Percentiles rank a stretch among this genome's conserved stretches.
phyloP scores from a whole-genome alignment of 2,797 vertebrate genomes.

The Aplochiton taeniatus region DNA sequence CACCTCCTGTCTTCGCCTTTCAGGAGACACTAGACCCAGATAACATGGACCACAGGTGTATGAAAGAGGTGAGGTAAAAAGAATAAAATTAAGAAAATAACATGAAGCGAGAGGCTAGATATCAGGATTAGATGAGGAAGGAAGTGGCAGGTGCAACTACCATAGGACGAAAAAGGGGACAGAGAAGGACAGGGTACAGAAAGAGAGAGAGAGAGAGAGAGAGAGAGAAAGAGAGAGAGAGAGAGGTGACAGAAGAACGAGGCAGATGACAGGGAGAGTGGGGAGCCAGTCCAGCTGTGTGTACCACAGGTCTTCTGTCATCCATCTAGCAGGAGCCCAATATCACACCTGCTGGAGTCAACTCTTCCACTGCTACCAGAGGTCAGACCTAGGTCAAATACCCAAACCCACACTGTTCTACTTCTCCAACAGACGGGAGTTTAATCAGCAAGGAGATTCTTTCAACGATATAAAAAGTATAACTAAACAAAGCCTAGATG shows the following conservation, averaged over 20 bases:
- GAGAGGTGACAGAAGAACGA: not conserved
- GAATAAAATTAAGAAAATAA: not conserved
- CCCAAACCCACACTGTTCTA: not conserved
- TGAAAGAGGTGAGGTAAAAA: conserved; percentile 10
- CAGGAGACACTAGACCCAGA: conserved; percentile 59
- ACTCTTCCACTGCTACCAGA: conserved; percentile 64
- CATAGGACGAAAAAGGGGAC: conserved; percentile 12
- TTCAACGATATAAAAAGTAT: no score
- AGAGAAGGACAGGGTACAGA: conserved; percentile 2
- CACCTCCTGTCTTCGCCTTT: conserved; percentile 18
- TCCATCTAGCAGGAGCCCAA: no score
- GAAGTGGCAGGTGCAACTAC: not conserved
- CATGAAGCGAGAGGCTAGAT: not conserved
- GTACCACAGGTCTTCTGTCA: conserved; percentile 50
- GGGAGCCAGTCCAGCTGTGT: conserved; percentile 40
- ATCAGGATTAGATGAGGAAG: not conserved
- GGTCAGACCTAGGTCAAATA: conserved; percentile 59
- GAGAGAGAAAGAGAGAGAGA: conserved; percentile 5
- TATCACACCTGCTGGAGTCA: conserved; percentile 55
- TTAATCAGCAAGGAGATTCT: no score
- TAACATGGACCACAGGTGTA: conserved; percentile 42
- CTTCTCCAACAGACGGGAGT: no score
- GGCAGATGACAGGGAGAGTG: not conserved
- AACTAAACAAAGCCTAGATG: not conserved
- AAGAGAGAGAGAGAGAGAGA: conserved; percentile 2